Evolutionary conservation across 2,888 invertebrate genomes (phyloP).

Genomic region (Conomelus anceps): DNA sequence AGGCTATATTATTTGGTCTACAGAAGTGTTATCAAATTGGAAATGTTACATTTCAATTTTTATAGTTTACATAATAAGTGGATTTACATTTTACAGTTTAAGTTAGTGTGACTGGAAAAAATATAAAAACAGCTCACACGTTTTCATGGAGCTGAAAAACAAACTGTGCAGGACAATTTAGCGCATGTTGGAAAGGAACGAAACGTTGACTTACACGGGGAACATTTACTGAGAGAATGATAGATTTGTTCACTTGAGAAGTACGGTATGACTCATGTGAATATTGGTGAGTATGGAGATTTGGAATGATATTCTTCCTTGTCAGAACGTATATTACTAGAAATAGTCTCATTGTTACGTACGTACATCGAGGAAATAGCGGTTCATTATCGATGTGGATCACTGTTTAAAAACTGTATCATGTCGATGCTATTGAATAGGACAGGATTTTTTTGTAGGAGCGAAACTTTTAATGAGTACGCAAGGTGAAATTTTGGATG

Average conservation of each 20-base stretch:
- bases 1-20: background rate
- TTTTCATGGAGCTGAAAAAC: background rate
- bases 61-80: background rate
- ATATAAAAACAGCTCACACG: background rate
- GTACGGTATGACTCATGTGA: background rate
- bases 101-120: background rate
- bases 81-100: background rate
- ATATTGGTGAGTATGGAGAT: background rate
- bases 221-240: too few relatives aligned
- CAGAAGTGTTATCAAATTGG: too few relatives aligned
- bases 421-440: too few relatives aligned
- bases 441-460: too few relatives aligned
- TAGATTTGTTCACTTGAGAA: background rate
- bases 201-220: too few relatives aligned
- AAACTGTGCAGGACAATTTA: too few relatives aligned
- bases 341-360: background rate
- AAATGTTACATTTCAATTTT: background rate
- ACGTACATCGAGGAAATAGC: background rate
- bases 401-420: too few relatives aligned
- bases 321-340: background rate
- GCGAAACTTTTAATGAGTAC: too few relatives aligned
- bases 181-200: too few relatives aligned
- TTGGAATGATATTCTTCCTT: background rate
- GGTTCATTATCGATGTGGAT: background rate
- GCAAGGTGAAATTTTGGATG: too few relatives aligned